Base-by-base conservation (phyloP, 2,888 invertebrate species). In the Apomyelois bistriatella region DNA sequence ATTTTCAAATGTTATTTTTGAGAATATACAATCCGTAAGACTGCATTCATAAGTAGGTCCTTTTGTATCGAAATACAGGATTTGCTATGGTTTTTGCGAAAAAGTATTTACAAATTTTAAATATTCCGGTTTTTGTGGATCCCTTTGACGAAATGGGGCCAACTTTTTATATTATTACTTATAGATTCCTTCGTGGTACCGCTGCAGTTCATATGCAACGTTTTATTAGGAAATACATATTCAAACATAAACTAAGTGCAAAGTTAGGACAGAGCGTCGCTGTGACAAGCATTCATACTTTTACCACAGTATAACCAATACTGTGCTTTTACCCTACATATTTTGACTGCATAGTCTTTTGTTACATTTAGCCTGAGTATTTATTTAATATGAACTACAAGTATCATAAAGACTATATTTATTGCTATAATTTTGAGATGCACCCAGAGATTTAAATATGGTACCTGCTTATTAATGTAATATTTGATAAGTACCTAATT, bases 71-170 rank as follows among this genome's bases (percentile, higher is more conserved):
- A 64, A 61, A 58, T 60, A 63, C 63, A 71, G 72, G 68, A 70
- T 73, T 76, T 80, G 72, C 76, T 66, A 80, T 74, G 57, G 68
- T 75, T 83, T 82, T 81, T 78, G 67, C 71, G 42, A 74, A 72
- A 74, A 64, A 60, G 70, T 76, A 76, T 82, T 80, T 79, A 83
- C 79, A 82, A 76, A 68, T 75, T 73, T 79, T 77, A 72, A 79
- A 76, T 79, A 80, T 80, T 76, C 82, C 80, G 76, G 76, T 74
- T 74, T 79, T 79, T 74, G 71, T 78, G 83, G 84, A 84, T 81
- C 85, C 89, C 87, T 85, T 79, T 81, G 70, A 72, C 73, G 81
- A 66, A 74, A 68, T 74, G 90, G 90, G 90, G 87, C 89, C 88
- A 89, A 88, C 60, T 79, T 86, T 85, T 86, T 82, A 79, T 78